Evolutionary conservation across 2,888 invertebrate species (phyloP).

Genomic region (Lasioglossum zephyrum): DNA sequence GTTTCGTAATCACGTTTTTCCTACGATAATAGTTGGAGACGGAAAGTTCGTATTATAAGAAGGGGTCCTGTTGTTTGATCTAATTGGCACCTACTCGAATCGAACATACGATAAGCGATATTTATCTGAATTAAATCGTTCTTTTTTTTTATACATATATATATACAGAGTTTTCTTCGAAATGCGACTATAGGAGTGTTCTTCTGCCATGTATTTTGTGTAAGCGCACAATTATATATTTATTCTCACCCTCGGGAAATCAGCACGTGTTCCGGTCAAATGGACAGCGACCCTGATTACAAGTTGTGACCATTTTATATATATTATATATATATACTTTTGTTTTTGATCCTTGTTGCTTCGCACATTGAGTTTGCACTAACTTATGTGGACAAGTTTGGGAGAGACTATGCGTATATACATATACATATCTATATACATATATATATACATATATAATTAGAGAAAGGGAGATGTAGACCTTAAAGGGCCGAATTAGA

Average conservation of each 20-base stretch:
- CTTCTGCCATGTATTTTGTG: constrained; percentile 56
- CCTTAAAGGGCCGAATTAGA: constrained; percentile 78
- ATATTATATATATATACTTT: constrained; percentile 11
- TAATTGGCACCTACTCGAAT: constrained; percentile 39
- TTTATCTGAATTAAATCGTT: constrained; percentile 7
- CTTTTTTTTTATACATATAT: constrained; percentile 9
- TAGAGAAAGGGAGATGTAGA: constrained; percentile 72
- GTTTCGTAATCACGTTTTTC: constrained; percentile 11
- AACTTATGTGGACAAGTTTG: constrained; percentile 67
- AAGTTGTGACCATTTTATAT: constrained; percentile 53
- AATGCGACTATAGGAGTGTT: constrained; percentile 54
- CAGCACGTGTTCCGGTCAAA: constrained; percentile 60
- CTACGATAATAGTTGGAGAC: background rate
- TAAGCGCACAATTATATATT: constrained; percentile 61
- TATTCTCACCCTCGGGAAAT: constrained; percentile 58
- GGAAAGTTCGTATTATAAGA: constrained; percentile 23
- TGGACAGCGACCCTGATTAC: constrained; percentile 67
- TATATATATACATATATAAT: constrained; percentile 48
- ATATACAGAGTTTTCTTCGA: constrained; percentile 51
- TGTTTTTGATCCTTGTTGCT: constrained; percentile 62
- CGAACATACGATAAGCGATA: constrained; percentile 14
- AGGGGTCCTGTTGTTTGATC: constrained; percentile 64
- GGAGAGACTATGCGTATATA: constrained; percentile 43
- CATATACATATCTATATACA: constrained; percentile 8
- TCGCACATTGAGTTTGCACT: constrained; percentile 71